A percentile compares a stretch with the other conserved stretches of the same genome.
These are phyloP conservation scores for Malthinus flaveolus DNA, from an alignment of 2,888 invertebrate genomes.

Conservation along the genomic window DNA sequence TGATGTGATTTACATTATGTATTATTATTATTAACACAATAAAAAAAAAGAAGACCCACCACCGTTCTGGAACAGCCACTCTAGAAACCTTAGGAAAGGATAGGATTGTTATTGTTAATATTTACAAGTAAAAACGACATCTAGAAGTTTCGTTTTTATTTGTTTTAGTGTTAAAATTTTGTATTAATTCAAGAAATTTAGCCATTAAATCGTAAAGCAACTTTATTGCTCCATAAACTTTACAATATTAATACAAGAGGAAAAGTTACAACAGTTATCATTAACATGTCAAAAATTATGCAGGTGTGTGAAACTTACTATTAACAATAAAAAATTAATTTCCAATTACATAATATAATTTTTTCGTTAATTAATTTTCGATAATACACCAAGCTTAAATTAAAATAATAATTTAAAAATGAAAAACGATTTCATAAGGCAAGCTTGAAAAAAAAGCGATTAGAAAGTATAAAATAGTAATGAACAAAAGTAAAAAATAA, in stretches of 20 bases:
- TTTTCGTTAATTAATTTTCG: too few species aligned
- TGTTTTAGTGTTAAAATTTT: background rate
- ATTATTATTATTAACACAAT: constrained; percentile 19
- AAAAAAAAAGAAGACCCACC: constrained; percentile 44
- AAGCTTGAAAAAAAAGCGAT: too few species aligned
- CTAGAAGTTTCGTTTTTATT: background rate
- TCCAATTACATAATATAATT: background rate
- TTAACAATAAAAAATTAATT: constrained; percentile 4
- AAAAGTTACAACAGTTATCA: constrained; percentile 28
- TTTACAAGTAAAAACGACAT: background rate
- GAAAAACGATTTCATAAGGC: too few species aligned
- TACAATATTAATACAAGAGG: constrained; percentile 28
- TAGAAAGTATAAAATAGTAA: too few species aligned
- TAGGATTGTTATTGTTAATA: background rate
- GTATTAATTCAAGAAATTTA: background rate
- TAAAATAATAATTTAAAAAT: too few species aligned
- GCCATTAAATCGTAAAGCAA: constrained; percentile 43
- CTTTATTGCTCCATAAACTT: constrained; percentile 51
- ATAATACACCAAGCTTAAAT: too few species aligned
- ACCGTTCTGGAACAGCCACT: constrained; percentile 55
- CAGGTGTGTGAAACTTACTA: constrained; percentile 5
- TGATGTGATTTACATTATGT: constrained; percentile 29
- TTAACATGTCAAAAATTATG: constrained; percentile 9
- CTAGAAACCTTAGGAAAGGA: constrained; percentile 32
- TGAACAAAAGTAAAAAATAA: too few species aligned